Base-by-base conservation (phyloP, 2,888 invertebrate genomes). In the Eledone cirrhosa region DNA sequence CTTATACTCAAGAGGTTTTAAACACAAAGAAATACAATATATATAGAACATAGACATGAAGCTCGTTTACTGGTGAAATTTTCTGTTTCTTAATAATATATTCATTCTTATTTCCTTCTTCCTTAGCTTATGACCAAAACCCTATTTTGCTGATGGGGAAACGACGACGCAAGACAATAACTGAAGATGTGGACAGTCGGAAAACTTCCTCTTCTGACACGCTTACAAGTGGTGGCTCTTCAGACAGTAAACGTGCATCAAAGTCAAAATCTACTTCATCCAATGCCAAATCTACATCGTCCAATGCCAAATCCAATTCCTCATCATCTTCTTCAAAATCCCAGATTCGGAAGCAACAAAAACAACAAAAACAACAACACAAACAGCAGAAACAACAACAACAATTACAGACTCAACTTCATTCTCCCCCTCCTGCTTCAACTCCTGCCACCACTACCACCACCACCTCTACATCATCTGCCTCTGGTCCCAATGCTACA, bases 51-150 rank as follows among this genome's bases (percentile, higher is more conserved):
- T 41, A 41, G 41, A 41, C 11, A 41, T 41, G 8, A 41, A 41
- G 41, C 5, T 41, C 41, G 11, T 41, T 41, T 11, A 3, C 41
- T 41, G 41, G 41, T 48, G 53, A 48, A n/a, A 4, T 14, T 48
- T 72, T 27, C 19, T 69, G 16, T 69, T 78, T 48, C 29, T 16
- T 31, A 78, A 31, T 7, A 27, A 22, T 79, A n/a, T 63, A 75
- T 41, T 75, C 2, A 59, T 48, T 75, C 22, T 65, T 29, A 47
- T 72, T 77, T 48, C 29, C 47, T 65, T 48, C 53, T 82, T 84
- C 93, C 93, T 11, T 92, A 95, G 96, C 95, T 91, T 95, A 95
- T 87, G 95, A 96, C 91, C 94, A 94, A 2, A 95, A 96, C 90
- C 95, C 96, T 7, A 90, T 96, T 27, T 92, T 94, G 84, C 94